Evolutionary conservation across 2,113 vertebrate genomes (phyloP).

Genomic region (Ophiodon elongatus): DNA sequence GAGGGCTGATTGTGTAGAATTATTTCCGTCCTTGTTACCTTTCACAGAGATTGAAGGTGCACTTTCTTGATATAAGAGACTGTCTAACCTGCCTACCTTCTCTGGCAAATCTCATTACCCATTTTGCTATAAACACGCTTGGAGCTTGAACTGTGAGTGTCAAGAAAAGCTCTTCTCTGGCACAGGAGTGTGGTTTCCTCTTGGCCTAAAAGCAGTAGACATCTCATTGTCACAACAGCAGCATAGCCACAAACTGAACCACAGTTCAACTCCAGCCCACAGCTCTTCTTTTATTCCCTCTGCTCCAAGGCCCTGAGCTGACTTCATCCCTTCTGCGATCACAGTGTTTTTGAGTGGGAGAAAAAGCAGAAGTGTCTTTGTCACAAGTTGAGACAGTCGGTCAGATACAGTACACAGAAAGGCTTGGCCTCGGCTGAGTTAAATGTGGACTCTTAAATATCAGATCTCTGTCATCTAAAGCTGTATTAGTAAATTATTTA

Average conservation of each 20-base stretch:
- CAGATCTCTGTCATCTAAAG: no score
- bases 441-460: no score
- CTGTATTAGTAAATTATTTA: no score
- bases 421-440: no score
- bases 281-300: constrained; percentile 23
- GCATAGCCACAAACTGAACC: constrained; percentile 32
- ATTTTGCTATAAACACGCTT: constrained; percentile 31
- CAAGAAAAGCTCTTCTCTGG: constrained; percentile 21
- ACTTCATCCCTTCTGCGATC: constrained; percentile 34
- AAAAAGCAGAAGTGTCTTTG: constrained; percentile 2
- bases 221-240: constrained; percentile 41
- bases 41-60: neutral
- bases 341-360: neutral
- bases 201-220: constrained; percentile 41
- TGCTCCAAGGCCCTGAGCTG: constrained; percentile 9
- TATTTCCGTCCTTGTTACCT: neutral
- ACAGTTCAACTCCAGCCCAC: constrained; percentile 32
- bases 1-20: neutral
- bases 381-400: no score
- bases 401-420: no score
- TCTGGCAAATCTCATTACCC: constrained; percentile 34
- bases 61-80: neutral
- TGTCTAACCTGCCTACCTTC: neutral
- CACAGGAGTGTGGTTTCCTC: constrained; percentile 16
- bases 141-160: constrained; percentile 18